These are phyloP conservation scores for Accipiter cooperii DNA, from an alignment of 2,113 vertebrate species.

Conservation along the genomic window DNA sequence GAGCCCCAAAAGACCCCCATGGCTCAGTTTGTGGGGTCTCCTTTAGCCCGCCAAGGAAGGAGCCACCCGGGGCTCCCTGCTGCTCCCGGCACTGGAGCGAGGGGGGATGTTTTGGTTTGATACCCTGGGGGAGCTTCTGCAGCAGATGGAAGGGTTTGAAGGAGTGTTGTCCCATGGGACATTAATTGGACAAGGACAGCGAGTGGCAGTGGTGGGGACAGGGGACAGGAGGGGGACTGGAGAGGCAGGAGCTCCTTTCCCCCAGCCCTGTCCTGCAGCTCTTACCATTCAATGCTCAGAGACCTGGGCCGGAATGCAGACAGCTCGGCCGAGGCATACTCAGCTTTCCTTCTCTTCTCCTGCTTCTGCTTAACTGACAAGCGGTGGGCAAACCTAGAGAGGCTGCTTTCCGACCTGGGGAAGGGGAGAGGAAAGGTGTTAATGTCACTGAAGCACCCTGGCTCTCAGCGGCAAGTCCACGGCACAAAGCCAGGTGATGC, in stretches of 20 bases:
- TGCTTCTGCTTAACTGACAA: conserved; percentile 85
- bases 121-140: not conserved
- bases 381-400: conserved; percentile 84
- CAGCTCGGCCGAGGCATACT: conserved; percentile 64
- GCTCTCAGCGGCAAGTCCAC: accelerated
- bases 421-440: conserved; percentile 51
- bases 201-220: not conserved
- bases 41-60: not conserved
- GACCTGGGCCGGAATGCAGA: conserved; percentile 81
- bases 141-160: not conserved
- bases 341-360: conserved; percentile 78
- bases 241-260: not conserved
- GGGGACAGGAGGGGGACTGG: not conserved
- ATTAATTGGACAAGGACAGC: not conserved
- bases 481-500: not conserved
- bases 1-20: not conserved
- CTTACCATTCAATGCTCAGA: conserved; percentile 89
- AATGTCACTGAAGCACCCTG: not conserved
- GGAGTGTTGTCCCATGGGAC: not conserved
- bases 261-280: conserved; percentile 14
- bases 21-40: not conserved
- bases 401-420: conserved; percentile 79
- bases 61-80: accelerated
- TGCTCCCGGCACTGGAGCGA: not conserved
- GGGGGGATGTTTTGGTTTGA: not conserved